Percentiles rank a stretch among this genome's conserved stretches.
phyloP scores from a whole-genome alignment of 2,888 invertebrate genomes.

The Acleris sparsana region DNA sequence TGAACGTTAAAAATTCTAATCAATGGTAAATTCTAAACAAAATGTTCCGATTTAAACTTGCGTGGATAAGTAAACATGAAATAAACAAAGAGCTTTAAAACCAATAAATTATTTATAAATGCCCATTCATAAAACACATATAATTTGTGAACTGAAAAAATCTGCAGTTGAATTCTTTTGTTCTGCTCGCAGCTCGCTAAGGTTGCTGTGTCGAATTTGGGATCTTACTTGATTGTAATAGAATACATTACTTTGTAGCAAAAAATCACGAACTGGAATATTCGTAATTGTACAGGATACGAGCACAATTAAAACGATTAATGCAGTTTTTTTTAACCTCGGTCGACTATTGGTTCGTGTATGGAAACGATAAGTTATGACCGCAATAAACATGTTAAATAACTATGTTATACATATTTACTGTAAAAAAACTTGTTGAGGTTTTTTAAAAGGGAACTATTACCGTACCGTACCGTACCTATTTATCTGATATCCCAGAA shows the following conservation, averaged over 20 bases:
- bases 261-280: constrained; percentile 7
- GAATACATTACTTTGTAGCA: neutral
- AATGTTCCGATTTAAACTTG: too few species aligned
- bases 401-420: neutral
- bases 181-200: constrained; percentile 10
- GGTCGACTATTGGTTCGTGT: neutral
- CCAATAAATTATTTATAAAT: too few species aligned
- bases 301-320: constrained; percentile 1
- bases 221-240: constrained; percentile 6
- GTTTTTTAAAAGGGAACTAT: too few species aligned
- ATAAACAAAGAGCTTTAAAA: too few species aligned
- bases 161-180: constrained; percentile 26
- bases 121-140: neutral
- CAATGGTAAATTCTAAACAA: too few species aligned
- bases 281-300: constrained; percentile 13
- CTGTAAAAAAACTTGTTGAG: too few species aligned
- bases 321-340: constrained; percentile 2
- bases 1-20: too few species aligned
- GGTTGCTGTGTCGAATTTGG: neutral
- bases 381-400: too few species aligned
- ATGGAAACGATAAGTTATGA: neutral
- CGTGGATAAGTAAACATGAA: too few species aligned
- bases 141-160: constrained; percentile 5
- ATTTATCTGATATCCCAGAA: too few species aligned
- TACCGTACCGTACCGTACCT: too few species aligned